Base-by-base conservation (phyloP, 1,140 invertebrate genomes). In the Hestina assimilis region DNA sequence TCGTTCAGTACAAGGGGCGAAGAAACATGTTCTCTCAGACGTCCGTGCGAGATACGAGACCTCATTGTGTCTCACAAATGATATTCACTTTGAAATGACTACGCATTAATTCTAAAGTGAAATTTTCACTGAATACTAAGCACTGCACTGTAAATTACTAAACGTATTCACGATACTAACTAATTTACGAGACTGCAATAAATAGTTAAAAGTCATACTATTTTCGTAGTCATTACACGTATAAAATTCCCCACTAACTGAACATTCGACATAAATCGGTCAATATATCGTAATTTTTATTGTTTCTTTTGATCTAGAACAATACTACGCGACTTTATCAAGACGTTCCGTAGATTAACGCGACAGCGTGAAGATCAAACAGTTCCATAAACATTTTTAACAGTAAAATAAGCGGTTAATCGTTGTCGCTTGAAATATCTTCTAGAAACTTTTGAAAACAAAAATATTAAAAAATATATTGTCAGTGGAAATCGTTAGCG, bases 281-380 rank as follows among this genome's bases (percentile, higher is more conserved):
- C 75, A 77, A 82, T 86, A 82, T 79, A 75, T 80, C 70, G 57
- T 68, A 67, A 54, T 73, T 64, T 86, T 84, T 84, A 87, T 79
- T 73, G 63, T 71, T 69, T 64, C 47, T 66, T 85, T 85, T 87
- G 81, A 87, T 79, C 71, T 63, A 50, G 28, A 63, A 79, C 75
- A 76, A 79, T 83, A 48, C 63, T 59, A 28, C 43, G 58, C 58
- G 69, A 57, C 59, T 80, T 75, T 75, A 73, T 79, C 67, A 66
- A 75, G 69, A 65, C 58, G 59, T 66, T 76, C 72, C 47, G 29
- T 74, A 75, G 70, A 78, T 77, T 72, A 79, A 72, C 71, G 72
- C 69, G 50, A 28, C 15, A 60, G 56, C 58, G 35, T 59, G 5
- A 61, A 81, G 72, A 75, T 84, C 81, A 84, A 84, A 86, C 72